Conservation (phyloP, 1,140 invertebrate genomes). For the Acyrthosiphon pisum region DNA sequence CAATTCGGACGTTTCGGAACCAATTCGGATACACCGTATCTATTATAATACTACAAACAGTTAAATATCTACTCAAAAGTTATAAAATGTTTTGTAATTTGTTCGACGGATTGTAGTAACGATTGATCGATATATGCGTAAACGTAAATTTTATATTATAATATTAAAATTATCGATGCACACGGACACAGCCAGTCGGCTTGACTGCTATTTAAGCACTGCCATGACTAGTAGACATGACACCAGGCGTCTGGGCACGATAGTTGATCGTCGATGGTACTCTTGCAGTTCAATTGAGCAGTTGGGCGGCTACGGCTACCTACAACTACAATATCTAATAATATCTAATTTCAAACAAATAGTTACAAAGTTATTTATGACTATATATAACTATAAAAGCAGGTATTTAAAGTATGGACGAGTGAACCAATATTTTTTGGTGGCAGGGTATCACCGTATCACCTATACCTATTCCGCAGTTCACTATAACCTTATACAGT, state of each 20-base stretch:
- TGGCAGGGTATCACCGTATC: too few relatives aligned
- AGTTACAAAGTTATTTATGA: too few relatives aligned
- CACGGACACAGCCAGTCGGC: background rate
- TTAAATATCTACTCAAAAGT: background rate
- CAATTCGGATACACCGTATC: too few relatives aligned
- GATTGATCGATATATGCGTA: background rate
- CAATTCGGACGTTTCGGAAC: too few relatives aligned
- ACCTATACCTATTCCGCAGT: too few relatives aligned
- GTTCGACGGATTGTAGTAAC: background rate
- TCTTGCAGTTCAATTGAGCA: background rate
- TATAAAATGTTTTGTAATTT: background rate
- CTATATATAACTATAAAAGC: too few relatives aligned
- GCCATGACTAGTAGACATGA: too few relatives aligned
- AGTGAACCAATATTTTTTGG: too few relatives aligned
- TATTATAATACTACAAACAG: too few relatives aligned
- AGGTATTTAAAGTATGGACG: too few relatives aligned
- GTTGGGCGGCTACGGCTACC: background rate
- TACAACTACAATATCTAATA: background rate
- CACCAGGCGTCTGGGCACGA: background rate
- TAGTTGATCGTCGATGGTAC: background rate
- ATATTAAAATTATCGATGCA: too few relatives aligned
- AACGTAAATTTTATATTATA: background rate
- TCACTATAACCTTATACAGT: too few relatives aligned
- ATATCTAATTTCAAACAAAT: background rate
- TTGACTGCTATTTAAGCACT: conserved; percentile 6